phyloP scores from a whole-genome alignment of 1,140 invertebrate species.

The Bombus vancouverensis region DNA sequence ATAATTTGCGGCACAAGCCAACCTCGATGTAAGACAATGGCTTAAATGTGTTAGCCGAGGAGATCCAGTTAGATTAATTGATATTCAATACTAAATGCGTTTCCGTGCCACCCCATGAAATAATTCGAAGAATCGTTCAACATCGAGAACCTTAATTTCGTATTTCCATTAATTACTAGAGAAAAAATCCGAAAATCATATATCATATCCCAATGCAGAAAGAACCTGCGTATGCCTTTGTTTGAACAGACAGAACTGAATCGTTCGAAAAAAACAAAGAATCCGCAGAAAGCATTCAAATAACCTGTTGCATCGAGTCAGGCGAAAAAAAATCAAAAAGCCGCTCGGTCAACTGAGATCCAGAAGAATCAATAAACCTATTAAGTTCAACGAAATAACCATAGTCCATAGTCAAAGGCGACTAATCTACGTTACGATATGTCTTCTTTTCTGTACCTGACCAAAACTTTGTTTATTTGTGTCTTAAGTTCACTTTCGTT shows the following conservation, averaged over 20 bases:
- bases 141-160: neutral
- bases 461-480: neutral
- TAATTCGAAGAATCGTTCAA: neutral
- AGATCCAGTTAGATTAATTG: conserved; percentile 9
- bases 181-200: neutral
- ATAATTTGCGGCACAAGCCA: neutral
- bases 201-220: neutral
- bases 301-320: conserved; percentile 24
- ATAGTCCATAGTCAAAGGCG: neutral
- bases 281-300: conserved; percentile 18
- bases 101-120: neutral
- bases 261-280: neutral
- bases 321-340: conserved; percentile 5
- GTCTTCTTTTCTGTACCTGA: neutral
- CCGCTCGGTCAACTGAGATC: neutral
- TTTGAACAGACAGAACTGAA: neutral
- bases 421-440: neutral
- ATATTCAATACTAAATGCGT: conserved; percentile 1
- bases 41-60: neutral
- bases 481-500: neutral
- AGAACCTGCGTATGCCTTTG: neutral
- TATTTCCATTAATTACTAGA: neutral
- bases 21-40: conserved; percentile 1
- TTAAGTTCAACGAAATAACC: neutral
- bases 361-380: conserved; percentile 1